Percentiles rank a stretch among this genome's conserved stretches.
phyloP scores from a whole-genome alignment of 2,113 vertebrate genomes.

The Pelecanoides urinatrix region DNA sequence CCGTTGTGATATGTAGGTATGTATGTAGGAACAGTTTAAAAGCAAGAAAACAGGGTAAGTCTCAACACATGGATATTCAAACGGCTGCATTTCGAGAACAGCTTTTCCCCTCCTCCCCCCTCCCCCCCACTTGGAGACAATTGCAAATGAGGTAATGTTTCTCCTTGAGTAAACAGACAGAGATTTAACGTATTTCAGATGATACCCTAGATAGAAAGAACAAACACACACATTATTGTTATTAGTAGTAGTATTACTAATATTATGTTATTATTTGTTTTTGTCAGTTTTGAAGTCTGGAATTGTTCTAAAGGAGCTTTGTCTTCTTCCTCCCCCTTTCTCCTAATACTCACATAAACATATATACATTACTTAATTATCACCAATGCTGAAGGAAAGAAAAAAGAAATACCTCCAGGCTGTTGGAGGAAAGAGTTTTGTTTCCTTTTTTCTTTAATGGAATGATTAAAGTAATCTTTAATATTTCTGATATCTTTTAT shows the following conservation, averaged over 20 bases:
- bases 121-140: not conserved
- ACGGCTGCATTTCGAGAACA: not conserved
- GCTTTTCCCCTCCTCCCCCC: not conserved
- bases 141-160: not conserved
- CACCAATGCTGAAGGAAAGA: not conserved
- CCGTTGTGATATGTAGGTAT: not conserved
- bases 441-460: not conserved
- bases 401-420: not conserved
- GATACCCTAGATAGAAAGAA: not conserved
- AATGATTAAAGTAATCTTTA: not conserved
- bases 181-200: not conserved
- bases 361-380: not conserved
- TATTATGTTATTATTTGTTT: not conserved
- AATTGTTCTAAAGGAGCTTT: not conserved
- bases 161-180: not conserved
- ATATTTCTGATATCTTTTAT: not conserved
- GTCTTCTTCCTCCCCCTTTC: not conserved
- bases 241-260: not conserved
- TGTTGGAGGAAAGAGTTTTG: not conserved
- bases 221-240: not conserved
- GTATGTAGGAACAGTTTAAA: not conserved
- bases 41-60: not conserved
- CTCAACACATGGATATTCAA: not conserved
- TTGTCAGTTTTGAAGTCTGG: not conserved
- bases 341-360: not conserved